Percentiles rank a stretch among this genome's conserved stretches.
Conservation (phyloP, 2,797 vertebrate genomes). For the Urosaurus nigricauda region DNA sequence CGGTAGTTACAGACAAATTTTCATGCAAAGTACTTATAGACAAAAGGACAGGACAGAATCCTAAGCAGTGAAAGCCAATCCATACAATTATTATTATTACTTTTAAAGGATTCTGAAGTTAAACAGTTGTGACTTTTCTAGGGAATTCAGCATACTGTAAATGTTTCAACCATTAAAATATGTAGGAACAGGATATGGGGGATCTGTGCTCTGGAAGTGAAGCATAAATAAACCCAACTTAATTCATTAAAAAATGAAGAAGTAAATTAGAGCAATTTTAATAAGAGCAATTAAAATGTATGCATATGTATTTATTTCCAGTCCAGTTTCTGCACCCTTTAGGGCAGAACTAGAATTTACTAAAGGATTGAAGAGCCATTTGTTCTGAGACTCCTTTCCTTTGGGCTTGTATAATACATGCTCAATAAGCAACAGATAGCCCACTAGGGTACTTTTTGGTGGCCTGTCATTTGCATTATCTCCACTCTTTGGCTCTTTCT, state of each 20-base stretch:
- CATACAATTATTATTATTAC: background rate
- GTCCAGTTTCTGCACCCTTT: background rate
- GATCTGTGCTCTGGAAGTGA: background rate
- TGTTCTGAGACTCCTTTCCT: background rate
- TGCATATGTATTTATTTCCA: background rate
- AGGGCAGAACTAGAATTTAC: background rate
- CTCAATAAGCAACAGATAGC: background rate
- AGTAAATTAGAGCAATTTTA: background rate
- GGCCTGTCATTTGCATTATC: background rate
- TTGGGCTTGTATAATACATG: background rate
- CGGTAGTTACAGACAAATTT: background rate
- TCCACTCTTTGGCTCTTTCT: no score
- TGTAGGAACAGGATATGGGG: background rate
- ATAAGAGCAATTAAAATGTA: conserved; percentile 3
- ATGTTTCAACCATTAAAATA: background rate
- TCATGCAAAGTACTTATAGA: conserved; percentile 12
- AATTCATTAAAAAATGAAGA: background rate
- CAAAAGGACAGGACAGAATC: background rate
- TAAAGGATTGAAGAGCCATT: background rate
- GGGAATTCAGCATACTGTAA: background rate
- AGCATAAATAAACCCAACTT: background rate
- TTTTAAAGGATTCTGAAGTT: conserved; percentile 1
- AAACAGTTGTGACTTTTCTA: background rate
- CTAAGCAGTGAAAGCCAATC: background rate
- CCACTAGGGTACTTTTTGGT: background rate